Conservation (phyloP, 2,797 vertebrate species). For the Sebastes itinus region DNA sequence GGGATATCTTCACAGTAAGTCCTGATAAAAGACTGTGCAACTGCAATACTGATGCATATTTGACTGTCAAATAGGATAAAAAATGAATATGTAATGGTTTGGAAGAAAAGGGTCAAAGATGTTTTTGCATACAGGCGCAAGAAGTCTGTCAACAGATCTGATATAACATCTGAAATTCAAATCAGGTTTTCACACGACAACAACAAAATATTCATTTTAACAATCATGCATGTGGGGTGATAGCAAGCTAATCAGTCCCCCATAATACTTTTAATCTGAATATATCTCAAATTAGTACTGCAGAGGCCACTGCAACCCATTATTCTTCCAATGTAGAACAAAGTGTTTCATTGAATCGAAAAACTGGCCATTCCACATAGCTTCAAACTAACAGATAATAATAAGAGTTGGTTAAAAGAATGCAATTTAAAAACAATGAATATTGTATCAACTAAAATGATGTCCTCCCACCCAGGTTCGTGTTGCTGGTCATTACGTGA, state of each 20-base stretch:
- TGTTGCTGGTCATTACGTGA: constrained; percentile 86
- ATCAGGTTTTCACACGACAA: background rate
- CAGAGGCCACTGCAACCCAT: background rate
- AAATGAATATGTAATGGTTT: background rate
- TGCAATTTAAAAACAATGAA: background rate
- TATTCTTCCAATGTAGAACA: background rate
- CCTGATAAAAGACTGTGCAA: background rate
- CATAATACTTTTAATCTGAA: background rate
- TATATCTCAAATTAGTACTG: background rate
- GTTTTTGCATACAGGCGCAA: background rate
- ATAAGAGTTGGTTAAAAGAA: background rate
- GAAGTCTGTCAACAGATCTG: background rate
- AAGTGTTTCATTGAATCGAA: background rate
- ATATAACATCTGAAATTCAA: background rate
- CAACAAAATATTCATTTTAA: background rate
- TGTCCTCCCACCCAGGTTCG: constrained; percentile 82
- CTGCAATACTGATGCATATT: background rate
- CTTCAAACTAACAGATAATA: background rate
- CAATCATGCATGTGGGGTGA: background rate
- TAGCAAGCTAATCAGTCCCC: background rate
- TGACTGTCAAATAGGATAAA: background rate
- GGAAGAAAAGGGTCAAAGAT: background rate
- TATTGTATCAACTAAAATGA: background rate
- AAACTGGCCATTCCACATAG: background rate
- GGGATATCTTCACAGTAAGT: constrained; percentile 91